phyloP scores from a whole-genome alignment of 2,797 vertebrate species.

The Acanthurus tractus region DNA sequence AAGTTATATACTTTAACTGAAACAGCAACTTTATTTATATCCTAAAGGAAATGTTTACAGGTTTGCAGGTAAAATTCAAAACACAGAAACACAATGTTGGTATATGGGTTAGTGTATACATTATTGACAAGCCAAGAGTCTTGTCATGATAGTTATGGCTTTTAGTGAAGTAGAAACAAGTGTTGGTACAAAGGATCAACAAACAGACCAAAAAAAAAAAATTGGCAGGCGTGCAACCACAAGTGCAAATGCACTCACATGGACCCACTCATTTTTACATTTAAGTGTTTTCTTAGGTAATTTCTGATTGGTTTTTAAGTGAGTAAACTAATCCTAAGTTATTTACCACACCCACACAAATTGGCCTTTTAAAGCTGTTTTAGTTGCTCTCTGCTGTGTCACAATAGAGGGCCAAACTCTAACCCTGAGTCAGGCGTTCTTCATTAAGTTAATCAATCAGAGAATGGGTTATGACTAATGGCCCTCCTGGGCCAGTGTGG shows the following conservation, averaged over 20 bases:
- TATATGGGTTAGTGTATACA: not conserved
- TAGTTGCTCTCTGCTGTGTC: slow-evolving; percentile 14
- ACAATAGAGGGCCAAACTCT: slow-evolving; percentile 28
- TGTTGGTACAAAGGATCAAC: not conserved
- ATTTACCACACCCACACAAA: slow-evolving; percentile 23
- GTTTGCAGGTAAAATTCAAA: no score
- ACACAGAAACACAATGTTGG: not conserved
- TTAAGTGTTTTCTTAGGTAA: not conserved
- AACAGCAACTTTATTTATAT: not conserved
- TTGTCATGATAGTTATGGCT: not conserved
- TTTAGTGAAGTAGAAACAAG: not conserved
- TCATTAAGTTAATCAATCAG: slow-evolving; percentile 78
- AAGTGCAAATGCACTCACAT: not conserved
- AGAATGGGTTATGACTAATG: slow-evolving; percentile 66
- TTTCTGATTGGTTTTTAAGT: slow-evolving; percentile 4
- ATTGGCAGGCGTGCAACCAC: no score
- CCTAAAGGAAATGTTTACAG: not conserved
- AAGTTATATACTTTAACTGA: not conserved
- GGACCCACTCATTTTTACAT: not conserved
- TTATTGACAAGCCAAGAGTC: not conserved
- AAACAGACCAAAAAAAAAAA: not conserved
- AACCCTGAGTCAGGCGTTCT: slow-evolving; percentile 50
- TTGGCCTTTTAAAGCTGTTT: slow-evolving; percentile 20
- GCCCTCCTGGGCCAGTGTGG: slow-evolving; percentile 53
- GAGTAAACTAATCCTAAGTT: not conserved